phyloP scores from a whole-genome alignment of 2,797 vertebrate species.

The Oreortyx pictus region DNA sequence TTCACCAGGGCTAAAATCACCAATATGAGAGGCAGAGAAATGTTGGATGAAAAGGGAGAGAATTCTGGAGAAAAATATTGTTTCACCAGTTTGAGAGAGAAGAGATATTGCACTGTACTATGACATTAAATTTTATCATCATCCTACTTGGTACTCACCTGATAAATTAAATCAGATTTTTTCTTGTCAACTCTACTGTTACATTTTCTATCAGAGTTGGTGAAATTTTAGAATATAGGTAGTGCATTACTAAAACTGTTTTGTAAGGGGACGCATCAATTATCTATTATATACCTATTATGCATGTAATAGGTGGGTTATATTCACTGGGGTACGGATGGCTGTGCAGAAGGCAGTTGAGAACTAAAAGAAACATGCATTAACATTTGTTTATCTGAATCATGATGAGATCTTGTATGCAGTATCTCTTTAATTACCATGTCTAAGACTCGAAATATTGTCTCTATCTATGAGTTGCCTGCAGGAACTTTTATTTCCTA shows the following conservation, averaged over 20 bases:
- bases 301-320: background rate
- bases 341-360: background rate
- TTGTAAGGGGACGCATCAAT: background rate
- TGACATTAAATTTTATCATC: background rate
- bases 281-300: background rate
- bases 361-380: background rate
- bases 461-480: background rate
- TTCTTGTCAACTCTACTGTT: background rate
- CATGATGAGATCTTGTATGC: background rate
- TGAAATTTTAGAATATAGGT: background rate
- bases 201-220: background rate
- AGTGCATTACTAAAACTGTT: background rate
- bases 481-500: background rate
- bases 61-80: background rate
- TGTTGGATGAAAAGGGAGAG: background rate
- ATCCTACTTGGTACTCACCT: background rate
- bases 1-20: background rate
- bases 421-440: background rate
- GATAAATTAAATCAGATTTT: background rate
- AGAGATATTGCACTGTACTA: background rate
- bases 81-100: background rate
- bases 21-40: background rate
- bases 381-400: background rate
- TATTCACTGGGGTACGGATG: background rate
- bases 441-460: background rate